These are phyloP conservation scores for Leptinotarsa defecta DNA, from an alignment of 1,140 invertebrate species.

Conservation along the genomic window DNA sequence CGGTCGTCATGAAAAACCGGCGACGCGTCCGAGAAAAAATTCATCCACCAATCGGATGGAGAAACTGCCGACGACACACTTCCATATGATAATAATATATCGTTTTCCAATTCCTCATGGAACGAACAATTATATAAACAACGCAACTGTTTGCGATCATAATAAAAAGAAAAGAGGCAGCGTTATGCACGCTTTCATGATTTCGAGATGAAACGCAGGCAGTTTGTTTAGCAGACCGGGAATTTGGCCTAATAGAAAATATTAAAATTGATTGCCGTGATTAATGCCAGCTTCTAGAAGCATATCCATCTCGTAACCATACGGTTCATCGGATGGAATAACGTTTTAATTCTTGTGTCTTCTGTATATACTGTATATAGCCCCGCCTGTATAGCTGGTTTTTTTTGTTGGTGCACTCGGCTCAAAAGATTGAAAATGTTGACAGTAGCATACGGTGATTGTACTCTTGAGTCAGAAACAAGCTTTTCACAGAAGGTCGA, in stretches of 20 bases:
- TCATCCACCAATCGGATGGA: too few species aligned
- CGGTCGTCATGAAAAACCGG: background rate
- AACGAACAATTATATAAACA: conserved; percentile 30
- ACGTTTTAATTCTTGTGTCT: background rate
- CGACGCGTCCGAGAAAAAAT: too few species aligned
- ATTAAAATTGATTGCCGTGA: conserved; percentile 23
- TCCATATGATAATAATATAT: background rate
- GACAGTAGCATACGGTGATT: too few species aligned
- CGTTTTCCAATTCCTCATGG: conserved; percentile 26
- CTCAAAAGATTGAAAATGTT: too few species aligned
- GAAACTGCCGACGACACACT: too few species aligned
- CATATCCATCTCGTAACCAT: background rate
- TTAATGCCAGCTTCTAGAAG: too few species aligned
- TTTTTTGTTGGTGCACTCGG: too few species aligned
- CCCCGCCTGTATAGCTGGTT: background rate
- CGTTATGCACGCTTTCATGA: conserved; percentile 32
- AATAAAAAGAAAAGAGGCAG: conserved; percentile 29
- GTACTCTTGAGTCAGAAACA: too few species aligned
- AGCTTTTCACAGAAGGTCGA: too few species aligned
- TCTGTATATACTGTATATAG: too few species aligned
- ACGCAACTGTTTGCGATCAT: conserved; percentile 25
- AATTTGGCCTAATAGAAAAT: conserved; percentile 32
- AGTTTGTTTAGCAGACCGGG: conserved; percentile 27
- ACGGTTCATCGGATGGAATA: background rate
- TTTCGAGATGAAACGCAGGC: conserved; percentile 30